A percentile compares a stretch with the other conserved stretches of the same genome.
Conservation (phyloP, 2,113 vertebrate genomes). For the Leptosomus discolor region DNA sequence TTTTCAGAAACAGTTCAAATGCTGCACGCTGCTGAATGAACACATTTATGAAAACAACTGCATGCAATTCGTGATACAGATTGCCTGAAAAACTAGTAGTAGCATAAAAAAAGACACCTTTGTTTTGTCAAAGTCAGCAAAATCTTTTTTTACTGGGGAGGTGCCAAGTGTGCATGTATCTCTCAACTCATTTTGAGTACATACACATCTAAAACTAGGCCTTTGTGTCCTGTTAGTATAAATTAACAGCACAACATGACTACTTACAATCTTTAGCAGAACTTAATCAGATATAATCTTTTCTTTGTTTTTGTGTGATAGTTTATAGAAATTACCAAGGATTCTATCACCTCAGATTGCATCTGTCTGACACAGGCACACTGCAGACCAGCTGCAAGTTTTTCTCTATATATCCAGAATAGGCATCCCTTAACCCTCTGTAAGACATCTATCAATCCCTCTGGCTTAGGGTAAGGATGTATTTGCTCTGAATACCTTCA, state of each 20-base stretch:
- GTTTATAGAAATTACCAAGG: not conserved
- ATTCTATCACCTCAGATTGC: not conserved
- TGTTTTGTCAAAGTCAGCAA: not conserved
- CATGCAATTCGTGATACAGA: not conserved
- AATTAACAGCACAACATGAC: not conserved
- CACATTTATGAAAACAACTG: not conserved
- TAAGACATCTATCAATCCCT: not conserved
- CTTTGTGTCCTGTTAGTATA: not conserved
- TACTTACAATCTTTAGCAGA: not conserved
- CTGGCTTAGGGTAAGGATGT: not conserved
- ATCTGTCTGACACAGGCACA: not conserved
- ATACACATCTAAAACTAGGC: not conserved
- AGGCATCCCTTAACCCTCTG: not conserved
- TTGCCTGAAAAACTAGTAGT: not conserved
- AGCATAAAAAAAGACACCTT: not conserved
- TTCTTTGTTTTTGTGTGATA: not conserved
- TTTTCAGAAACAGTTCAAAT: not conserved
- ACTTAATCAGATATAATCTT: not conserved
- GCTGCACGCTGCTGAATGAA: not conserved
- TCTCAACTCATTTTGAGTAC: not conserved
- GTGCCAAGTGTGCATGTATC: not conserved
- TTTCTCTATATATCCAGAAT: rapidly evolving
- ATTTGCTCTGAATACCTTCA: not conserved
- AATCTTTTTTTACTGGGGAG: not conserved
- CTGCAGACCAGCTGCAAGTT: not conserved